phyloP scores from a whole-genome alignment of 2,113 vertebrate species.

The Anarhynchus alexandrinus region DNA sequence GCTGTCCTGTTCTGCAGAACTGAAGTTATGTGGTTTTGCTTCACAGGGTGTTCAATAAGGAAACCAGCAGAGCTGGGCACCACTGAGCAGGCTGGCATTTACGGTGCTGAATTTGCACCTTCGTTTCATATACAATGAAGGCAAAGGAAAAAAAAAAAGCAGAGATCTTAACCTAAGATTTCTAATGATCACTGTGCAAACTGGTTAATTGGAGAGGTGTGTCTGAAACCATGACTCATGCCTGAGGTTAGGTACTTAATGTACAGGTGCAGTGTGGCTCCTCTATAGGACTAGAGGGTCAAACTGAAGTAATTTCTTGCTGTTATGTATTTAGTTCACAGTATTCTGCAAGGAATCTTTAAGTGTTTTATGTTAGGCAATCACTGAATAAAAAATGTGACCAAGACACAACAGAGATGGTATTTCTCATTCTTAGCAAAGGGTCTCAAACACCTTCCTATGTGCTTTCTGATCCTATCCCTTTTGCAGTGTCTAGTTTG shows the following conservation, averaged over 20 bases:
- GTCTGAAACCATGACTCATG: neutral
- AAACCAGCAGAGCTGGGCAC: neutral
- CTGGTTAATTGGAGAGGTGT: neutral
- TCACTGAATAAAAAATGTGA: neutral
- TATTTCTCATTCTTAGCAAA: neutral
- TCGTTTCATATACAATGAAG: neutral
- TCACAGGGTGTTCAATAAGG: neutral
- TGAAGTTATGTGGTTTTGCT: neutral
- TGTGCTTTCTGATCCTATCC: neutral
- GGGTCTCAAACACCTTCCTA: neutral
- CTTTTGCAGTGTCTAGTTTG: neutral
- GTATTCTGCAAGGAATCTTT: neutral
- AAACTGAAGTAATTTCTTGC: neutral
- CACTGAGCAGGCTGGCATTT: neutral
- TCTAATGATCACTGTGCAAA: neutral
- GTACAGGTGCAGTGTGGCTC: neutral
- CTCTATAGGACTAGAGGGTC: neutral
- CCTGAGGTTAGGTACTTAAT: neutral
- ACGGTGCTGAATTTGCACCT: neutral
- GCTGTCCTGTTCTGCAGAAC: neutral
- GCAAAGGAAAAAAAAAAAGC: neutral
- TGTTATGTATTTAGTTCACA: neutral
- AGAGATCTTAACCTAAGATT: neutral
- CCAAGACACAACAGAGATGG: neutral
- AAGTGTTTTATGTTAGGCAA: neutral